Evolutionary conservation across 2,888 invertebrate species (phyloP).

Genomic region (Pantelozetes paolii): DNA sequence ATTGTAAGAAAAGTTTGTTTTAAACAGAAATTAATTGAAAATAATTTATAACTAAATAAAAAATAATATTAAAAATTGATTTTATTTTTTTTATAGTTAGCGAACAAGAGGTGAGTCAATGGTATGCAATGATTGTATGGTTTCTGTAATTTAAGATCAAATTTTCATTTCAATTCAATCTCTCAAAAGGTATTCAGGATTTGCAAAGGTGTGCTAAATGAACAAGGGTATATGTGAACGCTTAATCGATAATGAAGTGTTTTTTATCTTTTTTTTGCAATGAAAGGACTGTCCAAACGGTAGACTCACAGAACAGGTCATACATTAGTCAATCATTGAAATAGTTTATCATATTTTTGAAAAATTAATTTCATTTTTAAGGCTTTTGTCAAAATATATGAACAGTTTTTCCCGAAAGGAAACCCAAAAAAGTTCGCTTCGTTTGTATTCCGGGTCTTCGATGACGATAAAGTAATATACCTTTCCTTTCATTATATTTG

Average conservation of each 20-base stretch:
- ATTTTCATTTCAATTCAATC: background rate
- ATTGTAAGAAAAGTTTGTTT: no score
- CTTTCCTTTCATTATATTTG: background rate
- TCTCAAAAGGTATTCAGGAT: conserved; percentile 2
- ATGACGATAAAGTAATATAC: conserved; percentile 79
- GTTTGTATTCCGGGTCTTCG: conserved; percentile 94
- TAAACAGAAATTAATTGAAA: no score
- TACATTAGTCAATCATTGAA: background rate
- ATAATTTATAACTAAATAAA: no score
- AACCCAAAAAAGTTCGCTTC: conserved; percentile 97
- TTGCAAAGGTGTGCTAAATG: conserved; percentile 17
- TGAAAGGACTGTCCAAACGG: conserved; percentile 25
- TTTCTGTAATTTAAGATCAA: background rate
- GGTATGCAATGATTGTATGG: background rate
- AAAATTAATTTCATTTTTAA: conserved; percentile 52
- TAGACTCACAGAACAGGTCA: conserved; percentile 26
- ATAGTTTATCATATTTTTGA: background rate
- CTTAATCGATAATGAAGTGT: background rate
- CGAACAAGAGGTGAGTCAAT: conserved; percentile 15
- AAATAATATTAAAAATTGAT: no score
- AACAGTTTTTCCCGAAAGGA: conserved; percentile 98
- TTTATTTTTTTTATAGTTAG: background rate
- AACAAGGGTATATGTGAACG: background rate
- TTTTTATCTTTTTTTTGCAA: background rate
- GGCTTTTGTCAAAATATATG: conserved; percentile 98